A percentile compares a stretch with the other conserved stretches of the same genome.
Conservation (phyloP, 2,888 invertebrate species). For the Trichopria drosophilae region DNA sequence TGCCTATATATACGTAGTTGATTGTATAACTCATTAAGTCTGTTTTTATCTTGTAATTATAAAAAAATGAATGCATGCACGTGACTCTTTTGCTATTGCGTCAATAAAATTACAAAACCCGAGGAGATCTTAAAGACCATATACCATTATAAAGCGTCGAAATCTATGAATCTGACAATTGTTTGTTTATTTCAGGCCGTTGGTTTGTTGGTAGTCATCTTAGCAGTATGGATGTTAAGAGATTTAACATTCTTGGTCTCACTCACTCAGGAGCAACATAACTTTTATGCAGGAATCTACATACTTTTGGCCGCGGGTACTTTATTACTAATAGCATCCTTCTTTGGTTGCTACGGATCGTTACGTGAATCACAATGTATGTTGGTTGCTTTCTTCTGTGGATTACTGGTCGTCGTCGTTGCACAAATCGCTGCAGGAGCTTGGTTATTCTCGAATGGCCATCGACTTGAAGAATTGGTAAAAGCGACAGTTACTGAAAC, state of each 20-base stretch:
- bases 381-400: constrained; percentile 78
- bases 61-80: no score
- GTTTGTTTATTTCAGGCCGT: constrained; percentile 65
- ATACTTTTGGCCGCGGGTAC: constrained; percentile 73
- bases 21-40: no score
- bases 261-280: constrained; percentile 66
- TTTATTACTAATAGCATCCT: constrained; percentile 74
- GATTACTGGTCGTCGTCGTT: constrained; percentile 75
- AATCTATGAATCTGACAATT: no score
- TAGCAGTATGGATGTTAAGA: constrained; percentile 77
- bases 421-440: constrained; percentile 77
- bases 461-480: constrained; percentile 68
- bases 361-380: constrained; percentile 77
- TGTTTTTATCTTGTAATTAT: no score
- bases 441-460: constrained; percentile 75
- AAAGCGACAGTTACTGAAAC: constrained; percentile 56
- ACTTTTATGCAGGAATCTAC: constrained; percentile 71
- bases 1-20: no score
- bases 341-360: constrained; percentile 83
- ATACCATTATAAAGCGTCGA: no score
- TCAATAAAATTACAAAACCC: no score
- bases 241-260: constrained; percentile 75
- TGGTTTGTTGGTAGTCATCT: constrained; percentile 70
- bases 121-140: no score
- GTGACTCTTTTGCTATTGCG: no score